Percentiles rank a stretch among this genome's conserved stretches.
Conservation (phyloP, 2,113 vertebrate genomes). For the Cephalopholis sonnerati region DNA sequence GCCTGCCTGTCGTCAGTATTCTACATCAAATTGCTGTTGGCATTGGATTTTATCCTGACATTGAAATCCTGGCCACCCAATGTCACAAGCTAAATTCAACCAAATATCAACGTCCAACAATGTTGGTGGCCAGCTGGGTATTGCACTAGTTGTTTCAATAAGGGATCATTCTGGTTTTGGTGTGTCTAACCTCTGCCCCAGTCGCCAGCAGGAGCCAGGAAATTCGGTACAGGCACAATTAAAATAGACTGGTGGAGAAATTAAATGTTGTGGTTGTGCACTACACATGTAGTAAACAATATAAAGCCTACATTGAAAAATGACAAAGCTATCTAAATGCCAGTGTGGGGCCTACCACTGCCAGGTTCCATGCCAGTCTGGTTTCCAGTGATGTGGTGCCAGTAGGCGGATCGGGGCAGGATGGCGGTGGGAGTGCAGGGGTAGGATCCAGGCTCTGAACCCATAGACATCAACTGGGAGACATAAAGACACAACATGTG, state of each 20-base stretch:
- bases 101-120: too few relatives aligned
- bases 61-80: too few relatives aligned
- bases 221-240: background rate
- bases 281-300: background rate
- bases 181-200: background rate
- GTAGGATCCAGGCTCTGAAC: conserved; percentile 90
- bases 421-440: conserved; percentile 94
- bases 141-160: too few relatives aligned
- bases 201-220: background rate
- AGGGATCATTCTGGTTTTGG: too few relatives aligned
- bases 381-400: conserved; percentile 96
- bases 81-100: too few relatives aligned
- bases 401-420: conserved; percentile 95
- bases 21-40: too few relatives aligned
- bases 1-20: too few relatives aligned
- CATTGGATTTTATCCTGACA: too few relatives aligned
- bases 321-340: background rate
- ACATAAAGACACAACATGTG: conserved; percentile 16
- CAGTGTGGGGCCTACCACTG: conserved; percentile 85
- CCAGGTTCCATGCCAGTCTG: conserved; percentile 87
- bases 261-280: background rate
- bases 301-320: background rate
- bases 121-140: too few relatives aligned
- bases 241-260: background rate
- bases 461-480: conserved; percentile 89